Base-by-base conservation (phyloP, 1,140 invertebrate species). In the Cydia pomonella region DNA sequence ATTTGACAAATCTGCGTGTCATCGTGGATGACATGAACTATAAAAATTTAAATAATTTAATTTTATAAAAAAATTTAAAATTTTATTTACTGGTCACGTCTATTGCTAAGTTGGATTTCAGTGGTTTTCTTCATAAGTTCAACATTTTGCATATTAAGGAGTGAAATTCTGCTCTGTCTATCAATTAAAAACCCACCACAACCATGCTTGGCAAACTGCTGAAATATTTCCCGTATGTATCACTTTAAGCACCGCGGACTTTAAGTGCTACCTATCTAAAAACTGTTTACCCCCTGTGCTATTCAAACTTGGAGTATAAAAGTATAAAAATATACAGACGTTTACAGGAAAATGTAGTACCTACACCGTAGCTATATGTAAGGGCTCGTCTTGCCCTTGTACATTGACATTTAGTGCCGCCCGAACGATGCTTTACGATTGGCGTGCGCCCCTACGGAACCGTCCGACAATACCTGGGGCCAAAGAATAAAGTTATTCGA, bases 331-430 rank as follows among this genome's bases (percentile, higher is more conserved):
- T 53, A 18, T 66, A 74, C 53, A 78, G 18, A 44, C 33, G 72
- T 73, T 73, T 73, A 79, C 73, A 73, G 72, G 50, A 66, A 73
- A 75, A 74, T 41, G 71, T 75, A 76, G 50, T 9, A 38, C 33
- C 33, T 72, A 72, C 27, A 53, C 53, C 69, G 66, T 72, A 74
- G 66, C 69, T 38, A 62, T 71, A 50, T 62, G 71, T 53, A 59
- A 50, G 38, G 74, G 73, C 66, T 77, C 82, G 80, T 78, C 76
- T 66, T 84, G 83, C 81, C 86, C 85, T 87, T 88, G 85, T 86
- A 85, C 84, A 85, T 86, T 89, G 89, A 91, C 87, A 89, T 89
- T 90, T 89, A 91, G 85, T 90, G 79, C 80, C 80, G 80, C 72
- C 83, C 75, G 81, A 85, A 80, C 82, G 77, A 86, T 88, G 85